phyloP scores from a whole-genome alignment of 2,797 vertebrate genomes.

The Paramormyrops hopkinsi region DNA sequence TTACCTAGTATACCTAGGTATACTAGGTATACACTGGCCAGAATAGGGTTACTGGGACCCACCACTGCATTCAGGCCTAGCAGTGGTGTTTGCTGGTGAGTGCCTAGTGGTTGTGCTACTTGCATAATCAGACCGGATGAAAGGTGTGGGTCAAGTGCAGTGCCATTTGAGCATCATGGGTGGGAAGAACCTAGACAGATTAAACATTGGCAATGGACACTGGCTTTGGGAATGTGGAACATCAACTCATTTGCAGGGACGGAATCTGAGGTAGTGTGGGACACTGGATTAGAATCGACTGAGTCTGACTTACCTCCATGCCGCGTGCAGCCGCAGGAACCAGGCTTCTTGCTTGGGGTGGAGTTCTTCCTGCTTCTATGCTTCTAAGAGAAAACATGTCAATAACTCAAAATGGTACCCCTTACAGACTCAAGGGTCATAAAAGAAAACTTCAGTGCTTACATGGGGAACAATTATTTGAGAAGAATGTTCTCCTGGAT shows the following conservation, averaged over 20 bases:
- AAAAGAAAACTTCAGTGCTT: neutral
- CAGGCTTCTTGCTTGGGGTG: neutral
- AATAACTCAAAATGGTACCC: neutral
- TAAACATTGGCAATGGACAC: neutral
- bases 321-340: neutral
- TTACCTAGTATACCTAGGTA: neutral
- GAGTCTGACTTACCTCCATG: neutral
- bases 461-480: neutral
- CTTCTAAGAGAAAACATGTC: neutral
- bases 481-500: neutral
- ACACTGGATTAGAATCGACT: neutral
- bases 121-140: neutral
- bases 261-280: neutral
- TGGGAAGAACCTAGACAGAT: neutral
- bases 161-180: neutral
- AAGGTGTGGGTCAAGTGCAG: neutral
- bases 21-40: neutral
- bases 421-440: neutral
- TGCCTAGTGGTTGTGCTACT: neutral
- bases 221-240: neutral
- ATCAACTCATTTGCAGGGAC: neutral
- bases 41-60: neutral
- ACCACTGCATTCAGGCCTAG: neutral
- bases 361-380: neutral
- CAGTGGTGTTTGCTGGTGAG: neutral